Evolutionary conservation across 2,888 invertebrate species (phyloP).

Genomic region (Tetheella fluctuosa): DNA sequence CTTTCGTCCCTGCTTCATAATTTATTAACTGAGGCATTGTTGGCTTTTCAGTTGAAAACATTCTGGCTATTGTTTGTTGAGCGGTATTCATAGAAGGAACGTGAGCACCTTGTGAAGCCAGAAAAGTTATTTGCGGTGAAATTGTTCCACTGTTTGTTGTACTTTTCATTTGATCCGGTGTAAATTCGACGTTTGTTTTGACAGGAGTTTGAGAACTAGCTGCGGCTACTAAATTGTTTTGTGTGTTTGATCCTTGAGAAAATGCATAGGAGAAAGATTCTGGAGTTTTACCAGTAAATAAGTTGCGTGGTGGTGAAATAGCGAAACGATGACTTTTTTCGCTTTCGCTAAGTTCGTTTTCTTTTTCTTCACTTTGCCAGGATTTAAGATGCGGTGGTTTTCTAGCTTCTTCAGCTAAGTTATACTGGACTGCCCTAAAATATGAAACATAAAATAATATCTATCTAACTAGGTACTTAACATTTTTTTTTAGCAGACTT

Average conservation of each 20-base stretch:
- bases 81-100: slow-evolving; percentile 58
- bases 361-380: slow-evolving; percentile 64
- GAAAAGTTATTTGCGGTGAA: slow-evolving; percentile 77
- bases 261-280: slow-evolving; percentile 77
- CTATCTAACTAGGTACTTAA: no score
- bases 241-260: slow-evolving; percentile 54
- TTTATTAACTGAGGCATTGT: slow-evolving; percentile 72
- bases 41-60: slow-evolving; percentile 65
- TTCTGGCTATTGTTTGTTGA: slow-evolving; percentile 60
- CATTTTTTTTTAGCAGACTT: no score
- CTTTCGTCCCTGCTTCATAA: slow-evolving; percentile 68
- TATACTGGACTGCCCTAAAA: slow-evolving; percentile 75
- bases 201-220: slow-evolving; percentile 62
- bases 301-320: slow-evolving; percentile 52
- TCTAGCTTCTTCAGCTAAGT: slow-evolving; percentile 78
- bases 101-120: slow-evolving; percentile 78
- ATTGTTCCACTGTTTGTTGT: slow-evolving; percentile 64
- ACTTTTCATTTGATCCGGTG: slow-evolving; percentile 58
- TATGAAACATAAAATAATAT: slow-evolving; percentile 19
- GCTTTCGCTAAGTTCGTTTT: slow-evolving; percentile 54
- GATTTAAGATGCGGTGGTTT: slow-evolving; percentile 65
- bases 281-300: slow-evolving; percentile 76
- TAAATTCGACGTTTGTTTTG: slow-evolving; percentile 59
- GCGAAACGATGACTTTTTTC: slow-evolving; percentile 49
- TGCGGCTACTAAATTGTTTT: slow-evolving; percentile 62